A percentile compares a stretch with the other conserved stretches of the same genome.
Conservation (phyloP, 2,888 invertebrate species). For the Nymphalis urticae region DNA sequence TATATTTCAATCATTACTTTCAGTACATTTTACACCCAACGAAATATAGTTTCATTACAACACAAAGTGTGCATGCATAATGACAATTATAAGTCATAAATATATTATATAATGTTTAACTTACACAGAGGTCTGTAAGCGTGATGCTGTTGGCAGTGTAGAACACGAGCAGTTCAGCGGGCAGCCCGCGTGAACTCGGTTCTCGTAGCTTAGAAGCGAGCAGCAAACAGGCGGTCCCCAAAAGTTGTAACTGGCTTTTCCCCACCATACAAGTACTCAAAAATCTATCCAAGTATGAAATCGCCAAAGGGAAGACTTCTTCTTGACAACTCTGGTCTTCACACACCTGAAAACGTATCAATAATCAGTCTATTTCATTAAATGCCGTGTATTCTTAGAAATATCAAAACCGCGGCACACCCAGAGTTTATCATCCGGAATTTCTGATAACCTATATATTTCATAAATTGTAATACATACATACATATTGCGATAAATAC, state of each 20-base stretch:
- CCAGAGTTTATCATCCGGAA: constrained; percentile 71
- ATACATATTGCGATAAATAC: constrained; percentile 70
- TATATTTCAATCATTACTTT: too few species aligned
- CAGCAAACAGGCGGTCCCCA: constrained; percentile 95
- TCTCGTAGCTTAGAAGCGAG: constrained; percentile 96
- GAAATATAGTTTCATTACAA: too few species aligned
- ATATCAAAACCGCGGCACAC: constrained; percentile 48
- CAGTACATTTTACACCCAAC: not conserved
- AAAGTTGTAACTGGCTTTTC: constrained; percentile 93
- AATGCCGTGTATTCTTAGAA: constrained; percentile 45
- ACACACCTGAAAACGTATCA: constrained; percentile 86
- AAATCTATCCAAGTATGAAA: constrained; percentile 97
- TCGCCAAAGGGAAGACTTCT: constrained; percentile 95
- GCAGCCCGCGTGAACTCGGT: constrained; percentile 86
- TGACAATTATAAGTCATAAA: not conserved
- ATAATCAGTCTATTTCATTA: constrained; percentile 14
- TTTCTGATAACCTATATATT: constrained; percentile 78
- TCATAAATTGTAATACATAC: constrained; percentile 65
- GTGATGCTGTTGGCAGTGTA: constrained; percentile 97
- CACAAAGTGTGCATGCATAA: not conserved
- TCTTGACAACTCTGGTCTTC: constrained; percentile 96
- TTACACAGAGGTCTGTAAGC: constrained; percentile 92
- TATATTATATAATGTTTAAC: constrained; percentile 60
- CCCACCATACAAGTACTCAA: constrained; percentile 90
- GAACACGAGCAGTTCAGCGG: constrained; percentile 91